phyloP scores from a whole-genome alignment of 2,888 invertebrate genomes.

The Eupithecia exiguata region DNA sequence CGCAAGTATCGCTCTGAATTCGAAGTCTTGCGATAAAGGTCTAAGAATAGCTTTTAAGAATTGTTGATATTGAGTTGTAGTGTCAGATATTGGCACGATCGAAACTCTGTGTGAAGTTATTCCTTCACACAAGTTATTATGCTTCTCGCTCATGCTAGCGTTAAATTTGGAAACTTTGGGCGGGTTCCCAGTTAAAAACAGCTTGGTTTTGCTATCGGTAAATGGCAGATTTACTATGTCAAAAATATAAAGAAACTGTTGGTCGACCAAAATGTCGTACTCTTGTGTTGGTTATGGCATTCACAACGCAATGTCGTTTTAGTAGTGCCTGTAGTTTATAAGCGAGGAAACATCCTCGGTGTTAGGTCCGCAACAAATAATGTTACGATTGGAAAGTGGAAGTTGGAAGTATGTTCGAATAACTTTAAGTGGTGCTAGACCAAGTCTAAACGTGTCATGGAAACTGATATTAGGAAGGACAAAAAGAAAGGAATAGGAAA shows the following conservation, averaged over 20 bases:
- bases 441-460: neutral
- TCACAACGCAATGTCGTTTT: constrained; percentile 10
- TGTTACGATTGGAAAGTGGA: neutral
- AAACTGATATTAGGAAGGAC: neutral
- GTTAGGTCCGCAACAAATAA: neutral
- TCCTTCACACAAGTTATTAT: neutral
- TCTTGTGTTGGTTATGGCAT: neutral
- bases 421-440: constrained; percentile 24
- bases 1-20: neutral
- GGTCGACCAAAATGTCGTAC: neutral
- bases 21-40: neutral
- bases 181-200: neutral
- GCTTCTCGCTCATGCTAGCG: neutral
- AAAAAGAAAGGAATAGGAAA: neutral
- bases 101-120: neutral
- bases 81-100: neutral
- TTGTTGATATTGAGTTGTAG: neutral
- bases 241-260: neutral
- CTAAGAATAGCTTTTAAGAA: neutral
- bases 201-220: neutral
- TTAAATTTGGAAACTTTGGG: neutral
- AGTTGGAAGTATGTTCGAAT: constrained; percentile 3
- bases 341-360: constrained; percentile 3
- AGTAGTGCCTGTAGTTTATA: constrained; percentile 17
- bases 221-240: neutral